Evolutionary conservation across 2,888 invertebrate genomes (phyloP).

Genomic region (Horisme vitalbata): DNA sequence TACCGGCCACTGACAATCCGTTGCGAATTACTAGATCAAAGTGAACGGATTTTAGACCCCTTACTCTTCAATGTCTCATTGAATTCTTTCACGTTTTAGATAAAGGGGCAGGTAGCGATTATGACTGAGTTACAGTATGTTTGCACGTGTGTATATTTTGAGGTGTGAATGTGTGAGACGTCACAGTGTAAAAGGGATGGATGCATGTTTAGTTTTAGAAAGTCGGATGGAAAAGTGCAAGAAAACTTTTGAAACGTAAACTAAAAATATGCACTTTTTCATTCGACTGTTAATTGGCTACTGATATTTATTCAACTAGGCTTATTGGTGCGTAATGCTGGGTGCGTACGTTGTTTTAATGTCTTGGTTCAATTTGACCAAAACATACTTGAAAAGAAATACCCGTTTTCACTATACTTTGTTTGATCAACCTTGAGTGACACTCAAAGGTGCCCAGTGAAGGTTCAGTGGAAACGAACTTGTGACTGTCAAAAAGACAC

Average conservation of each 20-base stretch:
- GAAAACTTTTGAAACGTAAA: slow-evolving; percentile 15
- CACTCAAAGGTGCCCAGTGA: neutral
- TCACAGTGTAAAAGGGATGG: slow-evolving; percentile 13
- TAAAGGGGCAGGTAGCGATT: neutral
- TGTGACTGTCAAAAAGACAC: slow-evolving; percentile 13
- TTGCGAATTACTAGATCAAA: slow-evolving; percentile 10
- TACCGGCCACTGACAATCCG: neutral
- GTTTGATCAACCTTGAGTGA: neutral
- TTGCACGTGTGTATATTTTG: neutral
- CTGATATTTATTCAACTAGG: slow-evolving; percentile 14
- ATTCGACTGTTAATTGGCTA: slow-evolving; percentile 2
- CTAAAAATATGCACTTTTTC: slow-evolving; percentile 7
- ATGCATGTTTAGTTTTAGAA: slow-evolving; percentile 2
- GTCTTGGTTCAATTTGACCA: neutral
- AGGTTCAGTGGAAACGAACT: neutral
- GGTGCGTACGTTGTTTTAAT: slow-evolving; percentile 12
- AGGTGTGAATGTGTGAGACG: slow-evolving; percentile 12
- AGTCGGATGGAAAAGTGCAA: slow-evolving; percentile 11
- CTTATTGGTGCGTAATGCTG: slow-evolving; percentile 10
- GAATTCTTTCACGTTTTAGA: neutral
- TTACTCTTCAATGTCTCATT: neutral
- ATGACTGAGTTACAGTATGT: neutral
- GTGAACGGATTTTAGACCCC: neutral
- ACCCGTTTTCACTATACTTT: neutral
- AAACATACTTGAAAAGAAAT: neutral